Evolutionary conservation across 2,888 invertebrate species (phyloP), one percentile per base, ranked within the genome.

Genomic region (Sarcophaga variegata): DNA sequence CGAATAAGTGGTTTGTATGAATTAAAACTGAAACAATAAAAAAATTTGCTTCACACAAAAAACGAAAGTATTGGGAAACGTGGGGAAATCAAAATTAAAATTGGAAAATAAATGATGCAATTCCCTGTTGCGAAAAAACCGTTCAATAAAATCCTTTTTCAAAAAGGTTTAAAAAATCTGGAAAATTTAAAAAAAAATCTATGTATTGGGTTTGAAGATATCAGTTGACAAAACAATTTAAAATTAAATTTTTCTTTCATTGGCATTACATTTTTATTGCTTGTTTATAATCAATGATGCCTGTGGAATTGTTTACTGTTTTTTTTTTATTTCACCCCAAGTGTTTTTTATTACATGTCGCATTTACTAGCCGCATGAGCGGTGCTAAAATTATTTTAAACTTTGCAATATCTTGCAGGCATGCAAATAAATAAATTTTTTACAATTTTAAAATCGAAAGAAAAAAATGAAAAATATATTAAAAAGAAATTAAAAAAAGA

Each of bases 271-370:
- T 8, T 4, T 59, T 69, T 74, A 60, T 47, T 79, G 47, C 11
- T 47, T 20, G 20, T 47, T 67, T 67, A 60, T 47, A 60, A 62
- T 62, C 74, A 47, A 45, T 37, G 8, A 37, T 37, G 10, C 10
- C 37, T 37, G 37, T 37, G 37, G 37, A 37, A 37, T 10, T 10
- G 37, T 1, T 22, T 20, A 20, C 37, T 37, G 12, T 62, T 74
- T 74, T 76, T 59, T 37, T 37, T 37, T 37, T 37, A 10, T 37
- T 37, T 37, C 37, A 37, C 10, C 8, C 37, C 37, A 37, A 37
- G 37, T 10, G 37, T 37, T 37, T 8, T 85, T 37, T 85, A 82
- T 85, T 85, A 85, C 81, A 82, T 82, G 82, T 85, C 85, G 81
- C 81, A 75, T 85, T 85, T 85, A 77, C 59, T 81, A 64, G 69